phyloP scores from a whole-genome alignment of 2,888 invertebrate species.

The Drosophila ustulata region DNA sequence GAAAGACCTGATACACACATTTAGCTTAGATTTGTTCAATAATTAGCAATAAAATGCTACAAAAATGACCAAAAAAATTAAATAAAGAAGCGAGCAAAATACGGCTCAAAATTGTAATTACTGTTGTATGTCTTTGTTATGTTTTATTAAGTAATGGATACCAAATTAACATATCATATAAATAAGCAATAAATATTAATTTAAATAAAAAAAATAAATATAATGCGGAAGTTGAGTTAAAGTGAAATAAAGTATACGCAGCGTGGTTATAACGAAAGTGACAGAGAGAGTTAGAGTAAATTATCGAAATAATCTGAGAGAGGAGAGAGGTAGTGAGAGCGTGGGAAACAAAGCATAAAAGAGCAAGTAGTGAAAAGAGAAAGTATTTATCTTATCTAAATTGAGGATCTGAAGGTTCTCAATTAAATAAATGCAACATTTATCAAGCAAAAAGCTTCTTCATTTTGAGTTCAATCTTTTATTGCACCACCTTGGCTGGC shows the following conservation, averaged over 20 bases:
- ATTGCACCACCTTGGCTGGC: slow-evolving; percentile 75
- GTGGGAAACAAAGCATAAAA: slow-evolving; percentile 16
- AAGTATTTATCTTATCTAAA: slow-evolving; percentile 23
- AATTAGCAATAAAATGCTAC: slow-evolving; percentile 79
- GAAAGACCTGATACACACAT: slow-evolving; percentile 67
- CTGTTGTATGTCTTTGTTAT: slow-evolving; percentile 31
- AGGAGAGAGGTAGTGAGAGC: slow-evolving; percentile 11
- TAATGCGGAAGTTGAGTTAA: slow-evolving; percentile 26
- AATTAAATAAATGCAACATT: slow-evolving; percentile 63
- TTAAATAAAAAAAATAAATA: slow-evolving; percentile 51
- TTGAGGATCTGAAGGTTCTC: slow-evolving; percentile 35
- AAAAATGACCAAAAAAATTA: slow-evolving; percentile 72
- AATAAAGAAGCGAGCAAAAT: slow-evolving; percentile 44
- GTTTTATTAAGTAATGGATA: slow-evolving; percentile 57
- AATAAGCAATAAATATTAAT: slow-evolving; percentile 50
- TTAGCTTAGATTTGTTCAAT: slow-evolving; percentile 50
- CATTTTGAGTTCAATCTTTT: slow-evolving; percentile 31
- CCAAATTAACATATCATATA: slow-evolving; percentile 57
- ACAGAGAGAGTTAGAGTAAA: background rate
- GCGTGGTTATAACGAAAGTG: background rate
- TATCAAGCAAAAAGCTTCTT: slow-evolving; percentile 46
- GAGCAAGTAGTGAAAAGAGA: slow-evolving; percentile 30
- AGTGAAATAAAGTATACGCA: slow-evolving; percentile 1
- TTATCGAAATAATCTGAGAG: background rate
- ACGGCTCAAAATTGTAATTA: slow-evolving; percentile 53